phyloP scores from a whole-genome alignment of 1,140 invertebrate species.

The Penaeus japonicus region DNA sequence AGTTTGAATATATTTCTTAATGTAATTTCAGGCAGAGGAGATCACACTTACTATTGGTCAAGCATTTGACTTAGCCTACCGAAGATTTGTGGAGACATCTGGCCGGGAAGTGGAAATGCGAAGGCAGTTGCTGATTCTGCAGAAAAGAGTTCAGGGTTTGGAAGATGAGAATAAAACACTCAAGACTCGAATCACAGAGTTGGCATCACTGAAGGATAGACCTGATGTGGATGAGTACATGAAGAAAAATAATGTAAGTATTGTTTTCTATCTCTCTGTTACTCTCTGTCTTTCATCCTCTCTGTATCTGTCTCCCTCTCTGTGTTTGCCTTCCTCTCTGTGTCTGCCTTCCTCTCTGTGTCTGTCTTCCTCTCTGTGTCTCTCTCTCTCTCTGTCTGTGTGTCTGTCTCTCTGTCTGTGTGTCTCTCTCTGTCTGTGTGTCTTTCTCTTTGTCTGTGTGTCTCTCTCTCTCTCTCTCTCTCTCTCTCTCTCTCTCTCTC shows the following conservation, averaged over 20 bases:
- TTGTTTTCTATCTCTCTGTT: neutral
- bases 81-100: conserved; percentile 79
- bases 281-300: neutral
- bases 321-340: too few species aligned
- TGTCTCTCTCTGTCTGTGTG: accelerated
- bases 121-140: conserved; percentile 74
- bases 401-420: too few species aligned
- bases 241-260: conserved; percentile 51
- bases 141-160: conserved; percentile 71
- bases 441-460: too few species aligned
- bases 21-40: conserved; percentile 78
- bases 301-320: too few species aligned
- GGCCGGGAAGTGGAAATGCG: conserved; percentile 78
- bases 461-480: too few species aligned
- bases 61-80: conserved; percentile 96
- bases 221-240: conserved; percentile 51
- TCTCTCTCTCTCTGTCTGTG: too few species aligned
- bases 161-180: conserved; percentile 42
- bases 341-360: neutral
- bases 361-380: neutral
- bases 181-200: conserved; percentile 41
- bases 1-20: neutral
- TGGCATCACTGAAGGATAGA: conserved; percentile 46
- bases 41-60: conserved; percentile 97
- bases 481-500: too few species aligned